Conservation (phyloP, 2,888 invertebrate genomes). For the Ennomos erosarius region DNA sequence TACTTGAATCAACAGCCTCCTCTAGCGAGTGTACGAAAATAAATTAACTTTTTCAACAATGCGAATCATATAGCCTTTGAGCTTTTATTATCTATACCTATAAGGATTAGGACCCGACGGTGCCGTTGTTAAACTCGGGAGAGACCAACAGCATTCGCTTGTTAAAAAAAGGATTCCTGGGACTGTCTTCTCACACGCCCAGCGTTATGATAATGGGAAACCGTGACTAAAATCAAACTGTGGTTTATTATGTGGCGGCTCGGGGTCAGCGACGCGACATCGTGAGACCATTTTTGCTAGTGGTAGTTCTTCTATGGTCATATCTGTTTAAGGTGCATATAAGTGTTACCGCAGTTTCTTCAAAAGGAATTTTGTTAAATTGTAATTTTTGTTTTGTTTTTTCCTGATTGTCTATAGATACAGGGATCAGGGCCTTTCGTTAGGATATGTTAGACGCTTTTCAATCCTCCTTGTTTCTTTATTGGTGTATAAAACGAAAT, state of each 20-base stretch:
- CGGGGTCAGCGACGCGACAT: slow-evolving; percentile 63
- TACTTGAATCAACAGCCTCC: no score
- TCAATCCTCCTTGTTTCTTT: no score
- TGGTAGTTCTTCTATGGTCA: slow-evolving; percentile 26
- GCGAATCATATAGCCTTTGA: no score
- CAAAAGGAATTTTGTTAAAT: slow-evolving; percentile 18
- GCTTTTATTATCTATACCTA: slow-evolving; percentile 11
- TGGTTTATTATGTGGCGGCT: slow-evolving; percentile 52
- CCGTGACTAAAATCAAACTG: slow-evolving; percentile 68
- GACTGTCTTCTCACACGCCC: slow-evolving; percentile 53
- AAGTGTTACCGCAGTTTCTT: slow-evolving; percentile 1
- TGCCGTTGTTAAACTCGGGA: no score
- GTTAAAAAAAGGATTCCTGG: no score
- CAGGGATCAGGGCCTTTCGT: no score
- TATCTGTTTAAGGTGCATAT: slow-evolving; percentile 49
- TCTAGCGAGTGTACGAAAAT: no score
- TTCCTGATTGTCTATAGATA: background rate
- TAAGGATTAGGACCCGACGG: slow-evolving; percentile 9
- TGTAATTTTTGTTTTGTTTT: background rate
- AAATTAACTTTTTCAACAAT: no score
- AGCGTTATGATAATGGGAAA: slow-evolving; percentile 66
- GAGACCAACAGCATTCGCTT: no score
- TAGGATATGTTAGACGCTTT: no score
- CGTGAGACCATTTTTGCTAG: slow-evolving; percentile 70
- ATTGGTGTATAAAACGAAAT: no score